Base-by-base conservation (phyloP, 2,888 invertebrate genomes). In the Callyntrura sp. region DNA sequence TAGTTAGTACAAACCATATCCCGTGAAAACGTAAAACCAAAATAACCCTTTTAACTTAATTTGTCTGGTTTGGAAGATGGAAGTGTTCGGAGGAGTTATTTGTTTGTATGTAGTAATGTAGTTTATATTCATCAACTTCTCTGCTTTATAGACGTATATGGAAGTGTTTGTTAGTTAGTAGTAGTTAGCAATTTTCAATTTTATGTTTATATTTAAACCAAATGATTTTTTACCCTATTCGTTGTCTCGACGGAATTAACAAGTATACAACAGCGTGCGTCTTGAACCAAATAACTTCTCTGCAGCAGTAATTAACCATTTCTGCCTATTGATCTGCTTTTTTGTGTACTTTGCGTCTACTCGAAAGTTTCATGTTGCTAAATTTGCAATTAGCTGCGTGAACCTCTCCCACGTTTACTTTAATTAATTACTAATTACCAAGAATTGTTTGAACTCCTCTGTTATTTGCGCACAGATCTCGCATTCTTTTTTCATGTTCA, bases 241-340 rank as follows among this genome's bases (percentile, higher is more conserved):
- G 79, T 79, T 79, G 79, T 79, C 79, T 79, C 79, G 79, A 79
- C 79, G 79, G 79, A 79, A 79, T 79, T 25, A 55, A 79, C 79
- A 57, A 79, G 79, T 57, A 76, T 48, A 51, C 55, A 51, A 17
- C 76, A 51, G 79, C 79, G 79, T 79, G 79, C 79, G 57, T 79
- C 79, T n/a, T n/a, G n/a, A 73, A 73, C 45, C 9, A 73, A 73
- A 35, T 25, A 35, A 68, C 68, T n/a, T 3, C 35, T 57, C 14
- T 4, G n/a, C 57, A 9, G 4, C 14, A 57, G 57, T 57, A 45
- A 45, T 45, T 45, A 45, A 45, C 11, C 45, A 45, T 45, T 23
- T n/a, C n/a, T n/a, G n/a, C n/a, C n/a, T n/a, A n/a, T n/a, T n/a
- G n/a, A n/a, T n/a, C n/a, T n/a, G n/a, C n/a, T n/a, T n/a, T n/a